Evolutionary conservation across 2,797 vertebrate species (phyloP).

Genomic region (Carcharodon carcharias): DNA sequence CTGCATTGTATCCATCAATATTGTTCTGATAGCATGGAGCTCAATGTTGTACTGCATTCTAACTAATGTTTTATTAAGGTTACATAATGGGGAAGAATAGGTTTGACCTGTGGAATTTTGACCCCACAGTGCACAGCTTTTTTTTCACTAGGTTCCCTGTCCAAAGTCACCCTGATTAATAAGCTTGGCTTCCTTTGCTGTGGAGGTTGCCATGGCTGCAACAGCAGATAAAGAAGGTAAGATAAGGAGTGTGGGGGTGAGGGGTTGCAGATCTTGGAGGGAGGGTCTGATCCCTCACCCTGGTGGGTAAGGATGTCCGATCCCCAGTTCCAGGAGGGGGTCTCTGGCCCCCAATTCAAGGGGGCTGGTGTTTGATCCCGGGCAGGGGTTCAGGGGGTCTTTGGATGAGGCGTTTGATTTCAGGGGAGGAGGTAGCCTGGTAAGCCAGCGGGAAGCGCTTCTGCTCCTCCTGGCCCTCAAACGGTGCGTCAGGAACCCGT

Average conservation of each 20-base stretch:
- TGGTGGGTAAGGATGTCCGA: background rate
- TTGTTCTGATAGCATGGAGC: background rate
- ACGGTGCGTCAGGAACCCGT: background rate
- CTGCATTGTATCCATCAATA: background rate
- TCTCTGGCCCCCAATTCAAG: no score
- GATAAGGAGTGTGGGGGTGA: background rate
- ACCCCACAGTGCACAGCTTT: background rate
- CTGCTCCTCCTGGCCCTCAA: background rate
- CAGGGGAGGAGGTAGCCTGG: background rate
- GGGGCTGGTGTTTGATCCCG: no score
- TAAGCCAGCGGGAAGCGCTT: no score
- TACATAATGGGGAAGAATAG: background rate
- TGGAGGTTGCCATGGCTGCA: background rate
- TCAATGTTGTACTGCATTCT: background rate
- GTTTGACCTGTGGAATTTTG: no score
- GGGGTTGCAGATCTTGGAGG: background rate
- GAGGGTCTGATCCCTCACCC: background rate
- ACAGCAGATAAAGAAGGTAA: background rate
- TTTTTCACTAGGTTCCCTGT: background rate
- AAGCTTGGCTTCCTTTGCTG: background rate
- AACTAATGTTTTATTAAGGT: background rate
- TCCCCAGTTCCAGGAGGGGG: no score
- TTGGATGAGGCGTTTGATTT: background rate
- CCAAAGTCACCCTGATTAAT: background rate
- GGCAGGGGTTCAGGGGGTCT: no score